phyloP scores from a whole-genome alignment of 2,113 vertebrate species.

The mouse (Mus musculus) region DNA sequence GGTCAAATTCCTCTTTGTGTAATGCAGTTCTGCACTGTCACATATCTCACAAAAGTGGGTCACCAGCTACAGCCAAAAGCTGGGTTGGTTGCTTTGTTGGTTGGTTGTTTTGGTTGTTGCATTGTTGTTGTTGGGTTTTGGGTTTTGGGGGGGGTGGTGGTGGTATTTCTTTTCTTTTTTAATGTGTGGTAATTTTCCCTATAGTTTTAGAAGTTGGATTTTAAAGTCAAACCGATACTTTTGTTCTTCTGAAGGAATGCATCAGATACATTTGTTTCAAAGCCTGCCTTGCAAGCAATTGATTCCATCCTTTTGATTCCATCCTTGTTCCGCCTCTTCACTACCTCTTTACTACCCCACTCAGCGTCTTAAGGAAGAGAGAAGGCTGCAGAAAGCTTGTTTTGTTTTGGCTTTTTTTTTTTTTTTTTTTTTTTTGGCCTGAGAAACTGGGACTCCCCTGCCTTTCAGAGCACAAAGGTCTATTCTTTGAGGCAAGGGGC shows the following conservation, averaged over 20 bases:
- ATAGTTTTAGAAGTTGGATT: constrained; percentile 42
- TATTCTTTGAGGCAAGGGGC: constrained; percentile 87
- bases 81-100: neutral
- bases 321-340: constrained; percentile 49
- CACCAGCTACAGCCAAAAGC: constrained; percentile 34
- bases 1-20: constrained; percentile 34
- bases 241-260: constrained; percentile 1
- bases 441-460: constrained; percentile 91
- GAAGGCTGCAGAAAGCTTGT: constrained; percentile 59
- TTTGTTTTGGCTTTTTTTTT: constrained; percentile 44
- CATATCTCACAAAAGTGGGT: constrained; percentile 54
- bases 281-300: constrained; percentile 12
- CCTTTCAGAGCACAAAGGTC: constrained; percentile 89
- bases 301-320: constrained; percentile 37
- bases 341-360: constrained; percentile 65
- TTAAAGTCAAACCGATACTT: constrained; percentile 17
- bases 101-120: neutral
- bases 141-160: too few relatives aligned
- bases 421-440: constrained; percentile 80
- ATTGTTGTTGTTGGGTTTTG: neutral
- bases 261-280: constrained; percentile 46
- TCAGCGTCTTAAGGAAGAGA: constrained; percentile 83
- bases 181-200: neutral
- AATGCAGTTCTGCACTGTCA: constrained; percentile 24
- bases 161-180: neutral